Conservation (phyloP, 2,797 vertebrate species). For the Gambusia yucatana region DNA sequence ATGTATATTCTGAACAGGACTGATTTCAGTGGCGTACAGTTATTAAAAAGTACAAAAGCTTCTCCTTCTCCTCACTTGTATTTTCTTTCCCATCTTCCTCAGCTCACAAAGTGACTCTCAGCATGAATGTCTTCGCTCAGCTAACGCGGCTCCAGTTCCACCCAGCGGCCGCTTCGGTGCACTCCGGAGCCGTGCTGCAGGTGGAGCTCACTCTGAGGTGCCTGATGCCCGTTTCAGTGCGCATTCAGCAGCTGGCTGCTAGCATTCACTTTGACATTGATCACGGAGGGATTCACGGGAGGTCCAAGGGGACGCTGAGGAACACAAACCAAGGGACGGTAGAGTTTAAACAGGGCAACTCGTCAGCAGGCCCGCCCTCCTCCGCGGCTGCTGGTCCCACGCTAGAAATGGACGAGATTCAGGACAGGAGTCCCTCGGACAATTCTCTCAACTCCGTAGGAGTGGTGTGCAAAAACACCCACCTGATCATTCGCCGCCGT, state of each 20-base stretch:
- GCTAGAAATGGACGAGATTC: conserved; percentile 89
- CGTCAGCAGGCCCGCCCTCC: conserved; percentile 62
- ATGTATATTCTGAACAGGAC: neutral
- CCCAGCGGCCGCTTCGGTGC: conserved; percentile 88
- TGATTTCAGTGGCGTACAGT: neutral
- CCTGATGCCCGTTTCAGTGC: conserved; percentile 90
- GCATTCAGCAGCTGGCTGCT: conserved; percentile 86
- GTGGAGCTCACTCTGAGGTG: conserved; percentile 88
- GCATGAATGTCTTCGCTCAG: conserved; percentile 89
- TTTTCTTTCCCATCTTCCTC: conserved; percentile 5
- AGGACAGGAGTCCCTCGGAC: conserved; percentile 91
- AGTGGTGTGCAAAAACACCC: conserved; percentile 93
- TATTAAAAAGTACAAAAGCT: neutral
- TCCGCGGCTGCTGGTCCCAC: conserved; percentile 47
- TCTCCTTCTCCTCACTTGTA: neutral
- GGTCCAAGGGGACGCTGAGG: conserved; percentile 81
- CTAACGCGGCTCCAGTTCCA: conserved; percentile 87
- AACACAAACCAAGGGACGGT: conserved; percentile 83
- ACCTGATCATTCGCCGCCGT: conserved; percentile 88
- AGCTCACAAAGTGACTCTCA: conserved; percentile 85
- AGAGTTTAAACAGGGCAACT: conserved; percentile 76
- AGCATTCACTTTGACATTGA: conserved; percentile 90
- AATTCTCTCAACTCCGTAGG: conserved; percentile 87
- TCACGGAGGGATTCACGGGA: conserved; percentile 85
- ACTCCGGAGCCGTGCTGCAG: conserved; percentile 87